Conservation (phyloP, 2,888 invertebrate genomes). For the Rotaria socialis region DNA sequence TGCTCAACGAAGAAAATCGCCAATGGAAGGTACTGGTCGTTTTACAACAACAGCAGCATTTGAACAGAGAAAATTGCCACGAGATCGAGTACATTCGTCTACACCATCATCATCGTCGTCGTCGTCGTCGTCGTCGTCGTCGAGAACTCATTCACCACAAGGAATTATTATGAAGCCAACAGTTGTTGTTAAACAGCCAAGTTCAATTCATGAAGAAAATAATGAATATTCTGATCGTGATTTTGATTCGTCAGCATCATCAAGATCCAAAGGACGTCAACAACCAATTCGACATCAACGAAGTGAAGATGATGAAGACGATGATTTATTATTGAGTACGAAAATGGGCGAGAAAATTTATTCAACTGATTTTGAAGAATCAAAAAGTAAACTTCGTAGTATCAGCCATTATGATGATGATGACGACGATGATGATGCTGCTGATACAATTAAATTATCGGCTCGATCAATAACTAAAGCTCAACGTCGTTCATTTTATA, state of each 20-base stretch:
- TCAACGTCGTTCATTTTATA: neutral
- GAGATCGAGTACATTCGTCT: neutral
- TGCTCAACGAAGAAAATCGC: neutral
- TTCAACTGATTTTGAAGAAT: slow-evolving; percentile 7
- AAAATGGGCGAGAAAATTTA: slow-evolving; percentile 10
- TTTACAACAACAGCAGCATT: neutral
- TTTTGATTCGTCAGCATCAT: neutral
- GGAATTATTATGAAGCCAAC: neutral
- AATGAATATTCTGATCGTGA: neutral
- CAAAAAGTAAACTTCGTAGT: neutral
- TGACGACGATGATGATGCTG: neutral
- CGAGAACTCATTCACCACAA: neutral
- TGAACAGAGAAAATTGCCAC: neutral
- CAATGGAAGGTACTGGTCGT: slow-evolving; percentile 35
- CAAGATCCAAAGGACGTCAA: neutral
- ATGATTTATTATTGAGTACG: neutral
- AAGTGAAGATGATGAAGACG: neutral
- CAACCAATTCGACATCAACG: neutral
- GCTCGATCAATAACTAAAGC: neutral
- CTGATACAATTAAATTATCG: neutral
- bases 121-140: neutral
- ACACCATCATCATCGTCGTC: neutral
- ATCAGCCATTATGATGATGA: neutral
- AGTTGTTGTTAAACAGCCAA: neutral
- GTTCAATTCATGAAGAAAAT: neutral